Conservation (phyloP, 2,113 vertebrate species). For the Mandrillus leucophaeus region DNA sequence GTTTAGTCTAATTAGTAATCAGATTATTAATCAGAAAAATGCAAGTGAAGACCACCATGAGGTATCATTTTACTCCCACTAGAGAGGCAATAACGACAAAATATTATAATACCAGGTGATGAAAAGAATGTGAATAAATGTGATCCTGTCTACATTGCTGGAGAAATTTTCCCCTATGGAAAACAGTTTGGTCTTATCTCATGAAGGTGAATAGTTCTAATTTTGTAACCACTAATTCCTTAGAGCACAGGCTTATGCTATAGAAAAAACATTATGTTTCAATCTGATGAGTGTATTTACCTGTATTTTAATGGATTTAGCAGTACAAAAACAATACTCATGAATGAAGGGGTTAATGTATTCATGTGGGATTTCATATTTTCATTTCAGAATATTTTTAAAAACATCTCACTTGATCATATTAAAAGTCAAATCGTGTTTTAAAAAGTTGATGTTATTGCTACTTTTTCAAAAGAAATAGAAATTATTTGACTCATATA, state of each 20-base stretch:
- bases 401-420: not conserved
- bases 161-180: not conserved
- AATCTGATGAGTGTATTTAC: not conserved
- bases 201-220: not conserved
- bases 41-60: not conserved
- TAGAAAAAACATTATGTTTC: not conserved
- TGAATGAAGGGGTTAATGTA: not conserved
- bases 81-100: not conserved
- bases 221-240: not conserved
- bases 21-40: constrained; percentile 10
- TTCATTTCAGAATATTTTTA: not conserved
- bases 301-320: not conserved
- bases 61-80: not conserved
- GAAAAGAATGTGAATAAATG: not conserved
- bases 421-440: not conserved
- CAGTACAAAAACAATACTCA: not conserved
- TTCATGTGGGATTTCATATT: not conserved
- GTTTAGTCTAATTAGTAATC: not conserved
- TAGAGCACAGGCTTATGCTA: not conserved
- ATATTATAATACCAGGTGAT: not conserved
- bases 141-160: not conserved
- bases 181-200: not conserved
- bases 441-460: not conserved
- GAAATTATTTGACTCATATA: not conserved
- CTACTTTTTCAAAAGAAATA: not conserved